Evolutionary conservation across 2,888 invertebrate species (phyloP).

Genomic region (Xanthia togata): DNA sequence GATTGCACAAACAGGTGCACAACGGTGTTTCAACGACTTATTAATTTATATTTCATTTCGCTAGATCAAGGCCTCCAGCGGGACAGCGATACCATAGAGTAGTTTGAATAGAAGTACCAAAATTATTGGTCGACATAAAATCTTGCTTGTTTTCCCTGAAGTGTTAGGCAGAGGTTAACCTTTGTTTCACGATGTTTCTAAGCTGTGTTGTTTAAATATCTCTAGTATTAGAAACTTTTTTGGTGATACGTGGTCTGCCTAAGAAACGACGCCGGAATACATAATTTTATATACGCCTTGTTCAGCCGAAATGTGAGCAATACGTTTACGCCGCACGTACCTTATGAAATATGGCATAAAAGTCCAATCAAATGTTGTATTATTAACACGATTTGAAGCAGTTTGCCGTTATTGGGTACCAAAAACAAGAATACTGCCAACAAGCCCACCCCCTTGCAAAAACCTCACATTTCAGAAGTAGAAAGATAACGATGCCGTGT

Average conservation of each 20-base stretch:
- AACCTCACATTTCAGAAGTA: neutral
- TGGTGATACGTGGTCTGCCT: neutral
- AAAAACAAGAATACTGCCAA: neutral
- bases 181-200: neutral
- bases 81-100: constrained; percentile 21
- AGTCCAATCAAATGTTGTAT: neutral
- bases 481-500: neutral
- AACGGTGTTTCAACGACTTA: constrained; percentile 54
- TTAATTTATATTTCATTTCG: constrained; percentile 69
- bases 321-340: neutral
- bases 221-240: neutral
- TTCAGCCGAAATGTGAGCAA: neutral
- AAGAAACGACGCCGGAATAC: neutral
- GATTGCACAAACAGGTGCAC: constrained; percentile 27
- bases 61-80: constrained; percentile 56
- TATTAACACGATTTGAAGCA: neutral
- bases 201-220: neutral
- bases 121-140: neutral
- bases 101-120: constrained; percentile 21
- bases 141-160: neutral
- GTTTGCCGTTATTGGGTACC: neutral
- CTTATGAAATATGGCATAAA: too few relatives aligned
- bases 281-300: neutral
- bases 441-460: neutral
- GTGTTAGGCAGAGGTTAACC: neutral